Conservation (phyloP, 2,888 invertebrate genomes). For the Crepidodera aurea region DNA sequence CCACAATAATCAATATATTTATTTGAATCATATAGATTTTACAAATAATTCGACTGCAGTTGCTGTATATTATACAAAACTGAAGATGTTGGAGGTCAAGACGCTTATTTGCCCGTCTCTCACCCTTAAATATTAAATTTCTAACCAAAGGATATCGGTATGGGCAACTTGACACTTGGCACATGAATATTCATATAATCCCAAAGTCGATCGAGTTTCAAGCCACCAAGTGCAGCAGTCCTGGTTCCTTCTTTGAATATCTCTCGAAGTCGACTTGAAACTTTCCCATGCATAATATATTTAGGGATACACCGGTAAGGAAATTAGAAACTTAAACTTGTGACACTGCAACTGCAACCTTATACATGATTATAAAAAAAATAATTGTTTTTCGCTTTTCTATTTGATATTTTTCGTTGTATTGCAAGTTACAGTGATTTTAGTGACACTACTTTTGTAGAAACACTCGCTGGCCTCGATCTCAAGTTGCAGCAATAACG, state of each 20-base stretch:
- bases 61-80: no score
- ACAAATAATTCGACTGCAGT: no score
- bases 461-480: no score
- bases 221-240: slow-evolving; percentile 11
- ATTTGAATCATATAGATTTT: no score
- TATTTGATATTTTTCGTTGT: not conserved
- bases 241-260: slow-evolving; percentile 6
- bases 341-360: not conserved
- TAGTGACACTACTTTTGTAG: no score
- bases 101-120: not conserved
- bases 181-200: slow-evolving; percentile 27
- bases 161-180: slow-evolving; percentile 21
- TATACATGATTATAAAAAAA: not conserved
- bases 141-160: slow-evolving; percentile 12
- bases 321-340: slow-evolving; percentile 2
- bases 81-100: not conserved
- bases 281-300: slow-evolving; percentile 21
- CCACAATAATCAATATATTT: no score
- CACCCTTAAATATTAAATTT: slow-evolving; percentile 1
- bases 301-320: not conserved
- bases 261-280: slow-evolving; percentile 6
- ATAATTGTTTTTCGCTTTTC: not conserved
- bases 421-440: no score
- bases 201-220: slow-evolving; percentile 3
- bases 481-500: no score